Evolutionary conservation across 2,888 invertebrate species (phyloP).

Genomic region (Diarsia dahlii): DNA sequence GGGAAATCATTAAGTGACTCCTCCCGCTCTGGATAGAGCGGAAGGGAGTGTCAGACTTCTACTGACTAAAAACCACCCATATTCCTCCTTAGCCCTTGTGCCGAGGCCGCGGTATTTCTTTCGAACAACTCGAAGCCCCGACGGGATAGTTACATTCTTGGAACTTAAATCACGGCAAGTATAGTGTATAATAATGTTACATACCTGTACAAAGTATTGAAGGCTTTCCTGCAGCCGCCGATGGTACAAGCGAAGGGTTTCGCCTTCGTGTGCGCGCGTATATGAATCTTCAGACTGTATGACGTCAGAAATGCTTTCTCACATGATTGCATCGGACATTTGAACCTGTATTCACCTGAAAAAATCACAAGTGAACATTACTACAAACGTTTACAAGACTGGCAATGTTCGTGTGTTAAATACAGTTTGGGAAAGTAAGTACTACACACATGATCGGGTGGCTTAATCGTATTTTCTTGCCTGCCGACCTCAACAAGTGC

Average conservation of each 20-base stretch:
- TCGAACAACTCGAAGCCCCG: too few relatives aligned
- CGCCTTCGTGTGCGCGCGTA: slow-evolving; percentile 97
- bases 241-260: slow-evolving; percentile 97
- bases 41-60: too few relatives aligned
- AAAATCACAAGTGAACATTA: slow-evolving; percentile 51
- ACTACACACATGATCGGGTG: not conserved
- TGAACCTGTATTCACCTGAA: slow-evolving; percentile 98
- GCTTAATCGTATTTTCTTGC: not conserved
- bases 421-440: not conserved
- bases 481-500: not conserved
- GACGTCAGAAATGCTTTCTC: slow-evolving; percentile 98
- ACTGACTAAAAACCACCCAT: too few relatives aligned
- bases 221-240: slow-evolving; percentile 96
- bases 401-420: not conserved
- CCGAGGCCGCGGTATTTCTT: too few relatives aligned
- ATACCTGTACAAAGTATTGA: slow-evolving; percentile 98
- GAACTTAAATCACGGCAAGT: too few relatives aligned
- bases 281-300: slow-evolving; percentile 98
- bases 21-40: too few relatives aligned
- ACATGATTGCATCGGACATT: slow-evolving; percentile 96
- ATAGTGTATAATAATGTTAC: too few relatives aligned
- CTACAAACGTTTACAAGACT: not conserved
- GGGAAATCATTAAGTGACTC: too few relatives aligned
- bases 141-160: too few relatives aligned
- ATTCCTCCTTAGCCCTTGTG: too few relatives aligned